Conservation (phyloP, 1,140 invertebrate genomes). For the Brachionus koreanus region DNA sequence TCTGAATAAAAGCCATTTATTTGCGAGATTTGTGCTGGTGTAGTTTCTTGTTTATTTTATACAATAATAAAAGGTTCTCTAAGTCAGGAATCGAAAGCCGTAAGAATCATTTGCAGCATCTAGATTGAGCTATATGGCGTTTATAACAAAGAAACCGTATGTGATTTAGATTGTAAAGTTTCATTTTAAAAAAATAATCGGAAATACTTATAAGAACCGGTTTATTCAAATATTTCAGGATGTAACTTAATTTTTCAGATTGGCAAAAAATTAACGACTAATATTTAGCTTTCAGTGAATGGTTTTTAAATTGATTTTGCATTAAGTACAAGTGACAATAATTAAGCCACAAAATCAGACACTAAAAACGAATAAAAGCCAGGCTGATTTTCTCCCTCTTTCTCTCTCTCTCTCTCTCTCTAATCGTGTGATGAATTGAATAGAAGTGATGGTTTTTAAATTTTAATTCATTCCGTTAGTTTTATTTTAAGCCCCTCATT, state of each 20-base stretch:
- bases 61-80: neutral
- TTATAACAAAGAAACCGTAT: neutral
- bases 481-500: neutral
- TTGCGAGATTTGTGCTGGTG: neutral
- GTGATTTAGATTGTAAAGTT: neutral
- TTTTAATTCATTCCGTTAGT: neutral
- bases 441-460: neutral
- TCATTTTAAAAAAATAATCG: slow-evolving; percentile 13
- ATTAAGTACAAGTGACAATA: slow-evolving; percentile 6
- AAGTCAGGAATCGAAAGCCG: neutral
- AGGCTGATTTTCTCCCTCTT: no score
- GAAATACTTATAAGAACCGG: slow-evolving; percentile 20
- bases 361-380: neutral
- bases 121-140: neutral
- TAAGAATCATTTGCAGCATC: neutral
- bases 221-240: neutral
- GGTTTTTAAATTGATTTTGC: slow-evolving; percentile 14
- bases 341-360: neutral
- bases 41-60: neutral
- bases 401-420: no score
- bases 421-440: neutral
- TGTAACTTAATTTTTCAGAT: slow-evolving; percentile 11
- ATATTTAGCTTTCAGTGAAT: neutral
- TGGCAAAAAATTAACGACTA: neutral
- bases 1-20: neutral